A percentile compares a stretch with the other conserved stretches of the same genome.
Conservation (phyloP, 2,113 vertebrate species). For the Coryphaenoides rupestris region DNA sequence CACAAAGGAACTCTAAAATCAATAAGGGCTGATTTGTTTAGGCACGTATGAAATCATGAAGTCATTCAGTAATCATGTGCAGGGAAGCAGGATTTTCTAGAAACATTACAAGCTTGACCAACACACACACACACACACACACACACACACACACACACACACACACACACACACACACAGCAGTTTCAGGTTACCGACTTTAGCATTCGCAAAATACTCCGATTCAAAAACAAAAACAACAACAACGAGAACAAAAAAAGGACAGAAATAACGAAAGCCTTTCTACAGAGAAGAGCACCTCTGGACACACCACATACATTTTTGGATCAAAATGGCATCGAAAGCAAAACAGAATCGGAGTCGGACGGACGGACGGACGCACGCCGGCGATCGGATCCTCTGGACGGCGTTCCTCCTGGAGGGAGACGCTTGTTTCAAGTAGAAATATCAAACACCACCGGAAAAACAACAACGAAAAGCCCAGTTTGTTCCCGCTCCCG, state of each 20-base stretch:
- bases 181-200: background rate
- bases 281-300: conserved; percentile 65
- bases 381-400: conserved; percentile 38
- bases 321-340: conserved; percentile 49
- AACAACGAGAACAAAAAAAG: conserved; percentile 32
- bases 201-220: background rate
- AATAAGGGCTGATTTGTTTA: conserved; percentile 35
- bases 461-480: conserved; percentile 41
- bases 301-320: conserved; percentile 41
- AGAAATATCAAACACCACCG: conserved; percentile 44
- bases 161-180: background rate
- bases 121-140: too few relatives aligned
- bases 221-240: conserved; percentile 22
- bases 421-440: conserved; percentile 60
- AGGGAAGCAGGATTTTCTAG: conserved; percentile 20
- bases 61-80: conserved; percentile 7
- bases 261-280: conserved; percentile 28
- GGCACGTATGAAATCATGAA: conserved; percentile 48
- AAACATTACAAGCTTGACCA: background rate
- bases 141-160: background rate
- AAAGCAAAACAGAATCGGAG: conserved; percentile 40
- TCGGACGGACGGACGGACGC: conserved; percentile 34
- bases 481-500: conserved; percentile 29
- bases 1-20: conserved; percentile 35
- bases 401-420: conserved; percentile 27